Conservation (phyloP, 2,888 invertebrate genomes). For the Drosophila kuntzei region DNA sequence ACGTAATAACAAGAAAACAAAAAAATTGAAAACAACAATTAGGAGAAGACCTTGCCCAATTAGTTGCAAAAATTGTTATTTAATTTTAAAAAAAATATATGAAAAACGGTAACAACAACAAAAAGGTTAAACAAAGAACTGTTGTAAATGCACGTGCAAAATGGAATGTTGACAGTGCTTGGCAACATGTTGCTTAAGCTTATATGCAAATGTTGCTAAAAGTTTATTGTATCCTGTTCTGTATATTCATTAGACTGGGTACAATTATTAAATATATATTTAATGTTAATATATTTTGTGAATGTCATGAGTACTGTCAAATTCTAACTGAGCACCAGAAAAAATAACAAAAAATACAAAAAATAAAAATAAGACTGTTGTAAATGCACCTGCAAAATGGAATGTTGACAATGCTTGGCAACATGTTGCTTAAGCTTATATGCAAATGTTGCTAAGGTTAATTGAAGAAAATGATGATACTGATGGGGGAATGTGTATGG, state of each 20-base stretch:
- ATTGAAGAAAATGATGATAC: constrained; percentile 19
- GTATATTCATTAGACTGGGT: no score
- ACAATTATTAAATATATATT: no score
- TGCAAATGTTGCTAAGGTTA: constrained; percentile 45
- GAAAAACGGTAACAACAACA: neutral
- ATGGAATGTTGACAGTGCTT: constrained; percentile 33
- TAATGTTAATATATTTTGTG: no score
- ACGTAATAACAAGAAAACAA: constrained; percentile 34
- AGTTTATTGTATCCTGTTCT: no score
- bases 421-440: constrained; percentile 44
- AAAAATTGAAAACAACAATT: constrained; percentile 43
- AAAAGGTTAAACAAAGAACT: constrained; percentile 7
- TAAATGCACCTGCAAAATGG: constrained; percentile 25
- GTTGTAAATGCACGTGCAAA: no score
- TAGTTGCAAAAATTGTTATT: constrained; percentile 58
- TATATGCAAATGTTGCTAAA: constrained; percentile 47
- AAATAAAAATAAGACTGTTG: no score
- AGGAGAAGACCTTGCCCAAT: constrained; percentile 73
- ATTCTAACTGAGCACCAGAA: no score
- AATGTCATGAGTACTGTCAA: no score
- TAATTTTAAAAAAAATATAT: constrained; percentile 34
- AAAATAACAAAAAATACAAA: no score
- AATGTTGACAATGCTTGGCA: constrained; percentile 41
- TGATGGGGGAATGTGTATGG: neutral
- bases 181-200: constrained; percentile 48